A percentile compares a stretch with the other conserved stretches of the same genome.
Conservation (phyloP, 2,888 invertebrate species). For the Plebejus argus region DNA sequence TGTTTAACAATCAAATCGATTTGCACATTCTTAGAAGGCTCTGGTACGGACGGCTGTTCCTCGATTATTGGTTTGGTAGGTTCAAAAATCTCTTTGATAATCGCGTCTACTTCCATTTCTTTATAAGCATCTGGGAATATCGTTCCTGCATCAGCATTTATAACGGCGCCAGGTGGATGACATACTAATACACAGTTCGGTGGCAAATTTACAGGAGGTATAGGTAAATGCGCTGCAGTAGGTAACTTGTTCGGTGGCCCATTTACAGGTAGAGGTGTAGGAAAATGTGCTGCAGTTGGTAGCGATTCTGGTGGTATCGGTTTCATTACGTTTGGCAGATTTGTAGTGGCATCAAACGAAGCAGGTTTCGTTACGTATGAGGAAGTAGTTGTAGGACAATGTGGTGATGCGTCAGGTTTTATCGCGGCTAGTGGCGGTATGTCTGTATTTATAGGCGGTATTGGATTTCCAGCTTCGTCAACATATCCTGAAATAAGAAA, state of each 20-base stretch:
- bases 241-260: no score
- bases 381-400: slow-evolving; percentile 30
- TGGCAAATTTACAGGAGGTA: not conserved
- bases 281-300: not conserved
- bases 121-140: not conserved
- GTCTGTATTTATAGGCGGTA: slow-evolving; percentile 38
- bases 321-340: not conserved
- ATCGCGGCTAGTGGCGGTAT: not conserved
- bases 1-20: no score
- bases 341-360: slow-evolving; percentile 33
- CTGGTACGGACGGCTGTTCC: not conserved
- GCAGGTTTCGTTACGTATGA: slow-evolving; percentile 24
- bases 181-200: slow-evolving; percentile 22
- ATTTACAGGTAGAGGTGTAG: no score
- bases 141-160: not conserved
- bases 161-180: not conserved
- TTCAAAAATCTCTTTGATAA: slow-evolving; percentile 1
- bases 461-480: slow-evolving; percentile 59
- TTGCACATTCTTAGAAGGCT: not conserved
- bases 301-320: not conserved
- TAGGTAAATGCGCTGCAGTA: not conserved
- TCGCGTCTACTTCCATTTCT: not conserved
- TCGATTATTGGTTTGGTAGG: not conserved
- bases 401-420: slow-evolving; percentile 29
- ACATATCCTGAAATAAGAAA: slow-evolving; percentile 54